Conservation (phyloP, 2,797 vertebrate species). For the Peromyscus nudipes region DNA sequence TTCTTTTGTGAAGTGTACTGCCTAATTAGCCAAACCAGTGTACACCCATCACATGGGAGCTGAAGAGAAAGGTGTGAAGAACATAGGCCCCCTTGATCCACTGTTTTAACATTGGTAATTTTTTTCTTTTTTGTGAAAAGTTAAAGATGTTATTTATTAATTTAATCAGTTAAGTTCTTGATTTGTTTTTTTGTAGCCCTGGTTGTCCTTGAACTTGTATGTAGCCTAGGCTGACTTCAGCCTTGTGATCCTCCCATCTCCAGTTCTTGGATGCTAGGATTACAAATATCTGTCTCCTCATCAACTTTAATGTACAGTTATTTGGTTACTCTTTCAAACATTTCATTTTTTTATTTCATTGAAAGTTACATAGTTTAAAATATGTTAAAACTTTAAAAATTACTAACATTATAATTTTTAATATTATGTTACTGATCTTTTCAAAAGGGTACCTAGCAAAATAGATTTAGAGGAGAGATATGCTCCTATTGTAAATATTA, state of each 20-base stretch:
- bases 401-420: conserved; percentile 34
- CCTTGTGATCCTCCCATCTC: not conserved
- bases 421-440: conserved; percentile 31
- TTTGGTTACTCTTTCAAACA: conserved; percentile 52
- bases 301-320: not conserved
- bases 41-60: not conserved
- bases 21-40: not conserved
- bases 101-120: conserved; percentile 9
- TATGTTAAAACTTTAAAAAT: conserved; percentile 48
- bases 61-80: not conserved
- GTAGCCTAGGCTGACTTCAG: not conserved
- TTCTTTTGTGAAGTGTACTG: not conserved
- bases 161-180: conserved; percentile 6
- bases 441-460: conserved; percentile 7
- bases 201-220: not conserved
- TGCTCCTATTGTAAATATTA: conserved; percentile 41
- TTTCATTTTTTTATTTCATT: conserved; percentile 53
- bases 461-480: conserved; percentile 45
- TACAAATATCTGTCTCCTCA: not conserved
- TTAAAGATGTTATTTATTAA: conserved; percentile 37
- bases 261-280: not conserved
- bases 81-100: not conserved
- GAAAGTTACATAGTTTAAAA: conserved; percentile 31
- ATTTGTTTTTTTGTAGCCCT: not conserved
- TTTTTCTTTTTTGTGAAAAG: not conserved